phyloP scores from a whole-genome alignment of 2,797 vertebrate species.

The Pterois miles region DNA sequence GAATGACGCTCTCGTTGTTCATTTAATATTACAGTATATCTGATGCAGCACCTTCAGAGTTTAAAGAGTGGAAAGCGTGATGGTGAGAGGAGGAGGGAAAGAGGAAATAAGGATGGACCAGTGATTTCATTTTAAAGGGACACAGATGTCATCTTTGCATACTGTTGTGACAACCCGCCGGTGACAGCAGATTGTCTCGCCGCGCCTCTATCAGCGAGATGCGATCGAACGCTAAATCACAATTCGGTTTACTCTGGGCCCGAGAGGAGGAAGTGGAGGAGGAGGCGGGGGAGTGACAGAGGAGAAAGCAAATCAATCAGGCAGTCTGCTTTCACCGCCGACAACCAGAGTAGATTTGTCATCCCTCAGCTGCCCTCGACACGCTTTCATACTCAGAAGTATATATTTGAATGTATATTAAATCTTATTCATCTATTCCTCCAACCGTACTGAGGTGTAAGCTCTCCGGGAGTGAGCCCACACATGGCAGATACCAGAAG shows the following conservation, averaged over 20 bases:
- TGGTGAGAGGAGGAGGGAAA: background rate
- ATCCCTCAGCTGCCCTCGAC: slow-evolving; percentile 22
- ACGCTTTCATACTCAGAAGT: slow-evolving; percentile 10
- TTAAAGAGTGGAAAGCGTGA: slow-evolving; percentile 44
- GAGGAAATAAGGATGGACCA: slow-evolving; percentile 1
- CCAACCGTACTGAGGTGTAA: slow-evolving; percentile 25
- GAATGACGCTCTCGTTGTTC: slow-evolving; percentile 51
- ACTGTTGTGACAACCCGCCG: slow-evolving; percentile 47
- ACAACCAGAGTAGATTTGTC: slow-evolving; percentile 42
- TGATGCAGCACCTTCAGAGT: slow-evolving; percentile 83
- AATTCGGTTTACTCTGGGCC: slow-evolving; percentile 38
- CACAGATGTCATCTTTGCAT: slow-evolving; percentile 72
- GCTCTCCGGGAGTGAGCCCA: slow-evolving; percentile 6
- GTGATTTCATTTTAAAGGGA: slow-evolving; percentile 71
- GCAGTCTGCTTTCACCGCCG: slow-evolving; percentile 28
- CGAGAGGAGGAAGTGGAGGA: slow-evolving; percentile 25
- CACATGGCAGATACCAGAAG: slow-evolving; percentile 6
- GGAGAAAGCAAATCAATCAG: slow-evolving; percentile 53
- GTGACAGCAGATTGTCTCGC: slow-evolving; percentile 20
- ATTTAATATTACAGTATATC: slow-evolving; percentile 77
- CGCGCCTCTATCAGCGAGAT: slow-evolving; percentile 40
- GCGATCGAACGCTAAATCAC: slow-evolving; percentile 39
- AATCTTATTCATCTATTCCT: slow-evolving; percentile 38
- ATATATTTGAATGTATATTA: slow-evolving; percentile 45
- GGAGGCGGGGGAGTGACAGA: slow-evolving; percentile 13